Base-by-base conservation (phyloP, 1,140 invertebrate genomes). In the Drosophila athabasca region DNA sequence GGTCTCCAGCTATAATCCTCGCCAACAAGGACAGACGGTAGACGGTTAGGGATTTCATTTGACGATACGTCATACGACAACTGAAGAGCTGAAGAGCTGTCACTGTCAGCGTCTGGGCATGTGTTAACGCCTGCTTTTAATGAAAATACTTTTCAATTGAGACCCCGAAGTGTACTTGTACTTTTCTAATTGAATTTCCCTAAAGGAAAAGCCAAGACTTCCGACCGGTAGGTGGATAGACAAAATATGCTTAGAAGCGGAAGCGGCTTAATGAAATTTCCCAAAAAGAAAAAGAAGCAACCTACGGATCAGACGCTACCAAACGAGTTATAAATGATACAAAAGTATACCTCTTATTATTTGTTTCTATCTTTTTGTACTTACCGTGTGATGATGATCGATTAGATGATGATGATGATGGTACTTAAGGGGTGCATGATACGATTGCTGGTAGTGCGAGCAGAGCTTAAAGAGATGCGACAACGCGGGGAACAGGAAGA, bases 401-500 rank as follows among this genome's bases (percentile, higher is more conserved):
- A 95, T 94, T 22, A 95, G 94, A 60, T 94, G 93, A 91, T 96
- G 96, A 90, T 96, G 96, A 85, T 96, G 96, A 73, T 96, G 96
- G 81, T 96, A 95, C 74, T 94, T 95, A 77, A 96, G 96, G n/a
- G 95, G 96, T n/a, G 95, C 92, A 64, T 96, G 94, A 72, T 93
- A 93, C 61, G 94, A 94, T 55, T 94, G 94, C 62, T 96, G 95
- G 76, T 96, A 96, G 92, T 95, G 96, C 9, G 95, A 95, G 90
- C 96, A 97, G 1, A 96, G 92, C 87, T 96, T 97, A 92, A 97
- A 97, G 66, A 97, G 93, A 84, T 96, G 95, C 52, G 95, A 94
- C 44, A 97, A 92, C 0, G 95, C 95, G 0, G 96, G 96, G 84
- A 97, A 96, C 6, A 97, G 83, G 93, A 97, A 97, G 1, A 97